These are phyloP conservation scores for Lagocephalus sceleratus DNA, from an alignment of 2,797 vertebrate genomes.

Conservation along the genomic window DNA sequence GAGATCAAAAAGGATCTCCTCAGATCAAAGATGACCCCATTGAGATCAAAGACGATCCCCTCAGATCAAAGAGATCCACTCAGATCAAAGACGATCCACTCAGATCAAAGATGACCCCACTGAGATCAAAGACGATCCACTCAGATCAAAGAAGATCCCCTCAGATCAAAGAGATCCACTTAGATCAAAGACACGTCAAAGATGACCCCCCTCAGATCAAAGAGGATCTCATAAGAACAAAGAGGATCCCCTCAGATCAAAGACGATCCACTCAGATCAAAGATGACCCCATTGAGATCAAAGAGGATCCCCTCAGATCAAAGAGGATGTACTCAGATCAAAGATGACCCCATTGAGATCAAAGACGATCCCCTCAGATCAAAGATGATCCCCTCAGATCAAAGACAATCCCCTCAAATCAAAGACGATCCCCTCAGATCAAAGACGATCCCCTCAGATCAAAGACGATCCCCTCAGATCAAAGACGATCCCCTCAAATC, in stretches of 20 bases:
- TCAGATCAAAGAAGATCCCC: constrained; percentile 1
- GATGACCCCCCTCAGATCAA: background rate
- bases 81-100: background rate
- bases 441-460: background rate
- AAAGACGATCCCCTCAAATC: background rate
- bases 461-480: background rate
- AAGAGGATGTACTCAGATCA: background rate
- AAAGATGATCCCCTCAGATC: too few relatives aligned
- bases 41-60: background rate
- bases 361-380: background rate
- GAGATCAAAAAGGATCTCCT: background rate
- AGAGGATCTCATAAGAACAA: too few relatives aligned
- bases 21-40: too few relatives aligned
- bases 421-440: too few relatives aligned
- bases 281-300: too few relatives aligned
- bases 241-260: background rate
- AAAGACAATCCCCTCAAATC: background rate
- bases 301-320: background rate
- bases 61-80: constrained; percentile 11
- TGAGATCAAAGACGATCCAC: background rate
- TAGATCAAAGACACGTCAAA: too few relatives aligned
- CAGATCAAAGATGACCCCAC: too few relatives aligned
- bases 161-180: constrained; percentile 11
- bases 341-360: too few relatives aligned
- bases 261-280: constrained; percentile 1